A percentile compares a stretch with the other conserved stretches of the same genome.
phyloP scores from a whole-genome alignment of 2,888 invertebrate species.

The Cephus nigrinus region DNA sequence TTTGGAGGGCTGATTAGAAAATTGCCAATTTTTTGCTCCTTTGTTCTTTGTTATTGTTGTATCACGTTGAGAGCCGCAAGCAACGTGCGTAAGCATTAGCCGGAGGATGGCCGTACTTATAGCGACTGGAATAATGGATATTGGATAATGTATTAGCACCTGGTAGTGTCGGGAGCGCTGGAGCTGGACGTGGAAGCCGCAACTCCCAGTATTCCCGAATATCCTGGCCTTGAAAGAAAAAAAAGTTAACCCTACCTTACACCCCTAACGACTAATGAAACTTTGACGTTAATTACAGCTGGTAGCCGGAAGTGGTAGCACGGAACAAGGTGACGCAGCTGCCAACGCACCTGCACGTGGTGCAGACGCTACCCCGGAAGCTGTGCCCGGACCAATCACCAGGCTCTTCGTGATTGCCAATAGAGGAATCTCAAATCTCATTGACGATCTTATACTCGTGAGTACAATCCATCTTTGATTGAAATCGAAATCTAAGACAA shows the following conservation, averaged over 20 bases:
- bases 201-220: constrained; percentile 36
- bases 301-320: constrained; percentile 81
- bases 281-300: constrained; percentile 70
- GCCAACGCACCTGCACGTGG: constrained; percentile 71
- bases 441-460: constrained; percentile 89
- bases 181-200: constrained; percentile 63
- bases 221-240: constrained; percentile 31
- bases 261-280: constrained; percentile 14
- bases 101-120: not conserved
- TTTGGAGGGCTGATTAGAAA: not conserved
- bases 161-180: constrained; percentile 65
- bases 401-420: constrained; percentile 89
- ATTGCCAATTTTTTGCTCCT: not conserved
- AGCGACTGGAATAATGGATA: not conserved
- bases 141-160: constrained; percentile 41
- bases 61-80: not conserved
- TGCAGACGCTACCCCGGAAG: constrained; percentile 79
- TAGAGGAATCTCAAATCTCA: constrained; percentile 86
- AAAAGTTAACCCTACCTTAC: constrained; percentile 7
- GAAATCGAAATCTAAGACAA: not conserved
- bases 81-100: not conserved
- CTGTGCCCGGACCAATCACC: constrained; percentile 89
- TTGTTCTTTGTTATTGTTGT: not conserved
- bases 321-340: constrained; percentile 72
- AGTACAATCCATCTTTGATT: constrained; percentile 48